A percentile compares a stretch with the other conserved stretches of the same genome.
Evolutionary conservation across 2,888 invertebrate species (phyloP).

Genomic region (Lysandra bellargus): DNA sequence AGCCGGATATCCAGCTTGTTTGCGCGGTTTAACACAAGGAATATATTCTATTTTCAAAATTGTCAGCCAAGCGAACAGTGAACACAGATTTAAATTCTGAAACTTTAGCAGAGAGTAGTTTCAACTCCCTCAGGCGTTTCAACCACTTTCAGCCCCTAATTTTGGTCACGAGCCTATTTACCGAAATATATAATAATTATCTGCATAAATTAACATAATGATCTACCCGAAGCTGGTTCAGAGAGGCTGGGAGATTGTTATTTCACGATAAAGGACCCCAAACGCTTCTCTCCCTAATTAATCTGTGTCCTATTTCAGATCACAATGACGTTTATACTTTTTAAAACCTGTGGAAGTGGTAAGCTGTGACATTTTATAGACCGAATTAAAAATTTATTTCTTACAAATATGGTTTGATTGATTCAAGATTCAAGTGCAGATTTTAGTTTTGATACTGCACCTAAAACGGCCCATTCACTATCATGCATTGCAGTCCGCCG

Average conservation of each 20-base stretch:
- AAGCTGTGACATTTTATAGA: background rate
- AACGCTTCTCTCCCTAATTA: conserved; percentile 8
- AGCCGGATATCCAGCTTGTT: background rate
- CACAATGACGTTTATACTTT: background rate
- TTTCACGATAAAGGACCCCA: background rate
- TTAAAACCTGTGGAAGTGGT: background rate
- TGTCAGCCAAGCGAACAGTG: background rate
- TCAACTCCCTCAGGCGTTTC: background rate
- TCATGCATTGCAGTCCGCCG: too few relatives aligned
- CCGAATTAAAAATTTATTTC: background rate
- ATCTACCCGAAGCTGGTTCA: background rate
- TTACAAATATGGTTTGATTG: background rate
- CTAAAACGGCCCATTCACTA: background rate
- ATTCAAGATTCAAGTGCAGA: background rate
- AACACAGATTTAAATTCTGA: background rate
- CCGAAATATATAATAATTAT: background rate
- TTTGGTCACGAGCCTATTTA: background rate
- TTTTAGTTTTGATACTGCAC: too few relatives aligned
- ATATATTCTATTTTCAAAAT: conserved; percentile 11
- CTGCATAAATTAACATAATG: background rate
- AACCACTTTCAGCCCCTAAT: background rate
- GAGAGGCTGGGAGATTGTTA: background rate
- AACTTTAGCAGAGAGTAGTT: conserved; percentile 5
- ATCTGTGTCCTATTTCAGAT: conserved; percentile 8
- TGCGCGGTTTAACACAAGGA: background rate